phyloP scores from a whole-genome alignment of 2,888 invertebrate genomes.

The Megaustenia siamemsis region DNA sequence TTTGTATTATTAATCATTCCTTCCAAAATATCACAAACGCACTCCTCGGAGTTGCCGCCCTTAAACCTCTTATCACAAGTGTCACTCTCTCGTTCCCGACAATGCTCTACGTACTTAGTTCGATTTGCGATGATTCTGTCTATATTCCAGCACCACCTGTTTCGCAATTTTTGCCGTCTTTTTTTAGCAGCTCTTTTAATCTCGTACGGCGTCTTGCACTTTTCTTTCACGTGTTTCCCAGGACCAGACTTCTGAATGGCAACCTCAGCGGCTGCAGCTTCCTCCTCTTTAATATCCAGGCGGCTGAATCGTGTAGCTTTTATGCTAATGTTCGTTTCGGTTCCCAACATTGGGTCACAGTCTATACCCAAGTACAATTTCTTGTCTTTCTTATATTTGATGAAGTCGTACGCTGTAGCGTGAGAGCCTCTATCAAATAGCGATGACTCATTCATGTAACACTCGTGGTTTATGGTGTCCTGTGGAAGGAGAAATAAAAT shows the following conservation, averaged over 20 bases:
- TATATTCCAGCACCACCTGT: slow-evolving; percentile 43
- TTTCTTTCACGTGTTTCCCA: not conserved
- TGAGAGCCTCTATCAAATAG: not conserved
- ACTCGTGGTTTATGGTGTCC: slow-evolving; percentile 1
- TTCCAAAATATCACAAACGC: slow-evolving; percentile 33
- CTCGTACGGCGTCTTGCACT: not conserved
- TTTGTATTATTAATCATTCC: slow-evolving; percentile 14
- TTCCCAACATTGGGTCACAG: slow-evolving; percentile 30
- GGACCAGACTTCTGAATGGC: not conserved
- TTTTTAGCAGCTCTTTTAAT: not conserved
- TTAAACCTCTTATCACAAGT: not conserved
- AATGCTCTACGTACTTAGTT: not conserved
- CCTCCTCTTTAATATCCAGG: not conserved
- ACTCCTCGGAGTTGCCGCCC: not conserved
- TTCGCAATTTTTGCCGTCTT: slow-evolving; percentile 4
- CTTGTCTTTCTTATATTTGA: not conserved
- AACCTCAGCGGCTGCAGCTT: not conserved
- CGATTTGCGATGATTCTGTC: not conserved
- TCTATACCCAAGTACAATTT: slow-evolving; percentile 41
- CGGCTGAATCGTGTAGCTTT: slow-evolving; percentile 2
- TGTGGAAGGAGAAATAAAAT: slow-evolving; percentile 28
- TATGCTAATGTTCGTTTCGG: not conserved
- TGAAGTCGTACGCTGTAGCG: slow-evolving; percentile 12
- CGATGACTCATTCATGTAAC: slow-evolving; percentile 21
- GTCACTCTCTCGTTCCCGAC: not conserved